Base-by-base conservation (phyloP, 1,140 invertebrate species). In the Camponotus pennsylvanicus region DNA sequence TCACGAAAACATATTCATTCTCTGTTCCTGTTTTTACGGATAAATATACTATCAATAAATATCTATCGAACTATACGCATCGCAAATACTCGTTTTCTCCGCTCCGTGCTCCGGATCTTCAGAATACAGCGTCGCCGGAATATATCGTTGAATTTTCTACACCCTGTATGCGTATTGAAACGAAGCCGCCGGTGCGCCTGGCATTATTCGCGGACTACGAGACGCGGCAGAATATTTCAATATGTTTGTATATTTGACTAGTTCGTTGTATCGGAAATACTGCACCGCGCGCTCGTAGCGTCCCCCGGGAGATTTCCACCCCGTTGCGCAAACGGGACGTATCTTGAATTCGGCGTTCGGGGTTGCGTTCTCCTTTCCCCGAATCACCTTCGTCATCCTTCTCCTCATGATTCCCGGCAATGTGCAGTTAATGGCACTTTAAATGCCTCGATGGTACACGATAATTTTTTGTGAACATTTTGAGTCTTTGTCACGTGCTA, bases 391-490 rank as follows among this genome's bases (percentile, higher is more conserved):
- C 61, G 13, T 76, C 18, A 42, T 8, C 27, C 78, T 73, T n/a
- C 40, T 77, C 59, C 69, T 69, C 55, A 34, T 71, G 45, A 86
- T 73, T 67, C 59, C 70, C 45, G 73, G 66, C 61, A 66, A 69
- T 37, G 49, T 76, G 61, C 79, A 59, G 42, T 64, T 90, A 90
- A 90, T 90, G 89, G 89, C 79, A 90, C 88, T 90, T 90, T 90
- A 90, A 89, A 90, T 85, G 69, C 59, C 55, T 76, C 85, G 88
- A 49, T 73, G 75, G 45, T 73, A 49, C 85, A 75, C 75, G 88
- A 75, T 86, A 64, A 69, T 80, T 75, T 87, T 86, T 82, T 77
- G 87, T 73, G 75, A 79, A 75, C 75, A 21, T n/a, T 59, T 67
- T 57, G 82, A 21, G 79, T 69, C 73, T 66, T 90, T 83, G 76